phyloP scores from a whole-genome alignment of 2,888 invertebrate genomes.

The Euphydryas editha region DNA sequence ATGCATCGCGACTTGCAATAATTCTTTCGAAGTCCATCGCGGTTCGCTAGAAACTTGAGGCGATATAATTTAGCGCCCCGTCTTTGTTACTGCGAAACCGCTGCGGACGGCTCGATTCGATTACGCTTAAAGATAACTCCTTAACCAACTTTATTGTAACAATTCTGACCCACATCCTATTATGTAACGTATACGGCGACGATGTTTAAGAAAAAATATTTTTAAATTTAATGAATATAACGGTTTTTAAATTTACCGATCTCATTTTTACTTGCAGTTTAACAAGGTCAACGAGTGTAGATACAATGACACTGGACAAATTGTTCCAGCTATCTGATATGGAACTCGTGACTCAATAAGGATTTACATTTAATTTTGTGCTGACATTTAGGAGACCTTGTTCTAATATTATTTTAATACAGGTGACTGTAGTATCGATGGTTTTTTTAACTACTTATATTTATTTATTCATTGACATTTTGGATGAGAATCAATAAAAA shows the following conservation, averaged over 20 bases:
- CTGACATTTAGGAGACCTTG: constrained; percentile 72
- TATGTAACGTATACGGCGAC: constrained; percentile 62
- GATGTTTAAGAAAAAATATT: constrained; percentile 49
- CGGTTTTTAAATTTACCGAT: constrained; percentile 32
- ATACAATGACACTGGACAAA: constrained; percentile 70
- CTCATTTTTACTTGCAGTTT: constrained; percentile 40
- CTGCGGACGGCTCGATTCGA: constrained; percentile 49
- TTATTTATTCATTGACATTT: background rate
- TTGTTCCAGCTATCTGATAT: constrained; percentile 71
- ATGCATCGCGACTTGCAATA: constrained; percentile 77
- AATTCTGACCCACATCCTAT: constrained; percentile 69
- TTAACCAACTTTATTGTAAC: constrained; percentile 65
- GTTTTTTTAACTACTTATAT: constrained; percentile 9
- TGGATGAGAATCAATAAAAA: background rate
- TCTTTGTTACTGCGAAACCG: constrained; percentile 23
- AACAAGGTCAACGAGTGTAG: constrained; percentile 61
- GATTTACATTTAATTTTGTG: constrained; percentile 65
- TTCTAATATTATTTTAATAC: constrained; percentile 51
- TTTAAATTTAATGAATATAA: constrained; percentile 39
- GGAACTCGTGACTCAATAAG: constrained; percentile 70
- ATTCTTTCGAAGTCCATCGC: constrained; percentile 73
- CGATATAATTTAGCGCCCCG: constrained; percentile 57
- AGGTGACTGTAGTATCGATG: constrained; percentile 5
- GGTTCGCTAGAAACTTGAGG: constrained; percentile 65
- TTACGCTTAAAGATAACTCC: constrained; percentile 62